Evolutionary conservation across 1,140 invertebrate genomes (phyloP).

Genomic region (Drosophila nigromelanica): DNA sequence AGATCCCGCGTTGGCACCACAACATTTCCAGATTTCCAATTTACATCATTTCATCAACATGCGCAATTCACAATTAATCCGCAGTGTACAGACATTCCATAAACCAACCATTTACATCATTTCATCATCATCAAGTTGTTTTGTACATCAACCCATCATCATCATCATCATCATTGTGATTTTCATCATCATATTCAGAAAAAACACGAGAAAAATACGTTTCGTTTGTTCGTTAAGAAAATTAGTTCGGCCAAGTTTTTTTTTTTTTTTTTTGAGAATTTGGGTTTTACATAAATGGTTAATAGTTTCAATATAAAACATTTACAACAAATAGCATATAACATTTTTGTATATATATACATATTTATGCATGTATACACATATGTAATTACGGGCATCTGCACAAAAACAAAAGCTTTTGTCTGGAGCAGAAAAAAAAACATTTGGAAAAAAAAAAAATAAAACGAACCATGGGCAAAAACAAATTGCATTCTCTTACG

Average conservation of each 20-base stretch:
- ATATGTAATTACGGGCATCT: conserved; percentile 30
- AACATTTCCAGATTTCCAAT: conserved; percentile 41
- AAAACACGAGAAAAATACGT: conserved; percentile 85
- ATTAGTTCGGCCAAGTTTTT: conserved; percentile 84
- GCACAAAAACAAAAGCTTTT: conserved; percentile 33
- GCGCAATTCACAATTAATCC: conserved; percentile 30
- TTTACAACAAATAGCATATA: conserved; percentile 70
- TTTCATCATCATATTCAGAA: conserved; percentile 84
- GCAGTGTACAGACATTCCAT: conserved; percentile 41
- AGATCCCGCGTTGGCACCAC: conserved; percentile 77
- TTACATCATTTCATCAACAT: conserved; percentile 21
- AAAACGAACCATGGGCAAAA: conserved; percentile 54
- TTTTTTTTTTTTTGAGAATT: conserved; percentile 42
- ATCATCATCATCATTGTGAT: conserved; percentile 82
- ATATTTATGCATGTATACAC: conserved; percentile 55
- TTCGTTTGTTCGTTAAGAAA: conserved; percentile 84
- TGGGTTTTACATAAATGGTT: conserved; percentile 76
- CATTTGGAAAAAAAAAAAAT: conserved; percentile 27
- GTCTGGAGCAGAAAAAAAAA: conserved; percentile 23
- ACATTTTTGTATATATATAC: conserved; percentile 58
- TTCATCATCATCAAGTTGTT: conserved; percentile 73
- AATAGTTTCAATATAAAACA: conserved; percentile 69
- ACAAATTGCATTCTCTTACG: conserved; percentile 33
- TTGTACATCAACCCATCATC: conserved; percentile 77
- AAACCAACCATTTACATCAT: conserved; percentile 68